Conservation (phyloP, 2,113 vertebrate species). For the Odontophorus gujanensis region DNA sequence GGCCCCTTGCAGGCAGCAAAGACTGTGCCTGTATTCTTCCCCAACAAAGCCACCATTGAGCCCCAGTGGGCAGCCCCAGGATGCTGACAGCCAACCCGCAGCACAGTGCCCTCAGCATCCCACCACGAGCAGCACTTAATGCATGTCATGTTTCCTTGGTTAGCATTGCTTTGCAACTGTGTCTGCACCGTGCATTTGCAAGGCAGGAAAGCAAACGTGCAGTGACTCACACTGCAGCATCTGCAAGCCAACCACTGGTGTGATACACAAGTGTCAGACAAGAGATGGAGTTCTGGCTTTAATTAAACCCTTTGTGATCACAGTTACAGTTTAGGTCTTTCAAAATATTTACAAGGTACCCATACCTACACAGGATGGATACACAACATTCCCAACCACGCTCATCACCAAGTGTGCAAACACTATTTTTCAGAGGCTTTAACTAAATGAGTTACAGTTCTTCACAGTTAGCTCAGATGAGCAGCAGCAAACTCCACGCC, state of each 20-base stretch:
- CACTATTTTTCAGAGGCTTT: neutral
- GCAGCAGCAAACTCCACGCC: rapidly evolving
- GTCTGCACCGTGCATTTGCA: too few relatives aligned
- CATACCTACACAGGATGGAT: neutral
- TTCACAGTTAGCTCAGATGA: neutral
- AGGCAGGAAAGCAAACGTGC: too few relatives aligned
- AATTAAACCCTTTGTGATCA: neutral
- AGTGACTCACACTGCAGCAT: too few relatives aligned
- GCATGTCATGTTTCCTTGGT: neutral
- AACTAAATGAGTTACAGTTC: rapidly evolving
- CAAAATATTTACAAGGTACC: neutral
- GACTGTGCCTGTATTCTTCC: neutral
- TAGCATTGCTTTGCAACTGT: neutral
- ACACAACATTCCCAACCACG: neutral
- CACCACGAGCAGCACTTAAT: neutral
- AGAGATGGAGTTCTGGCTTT: neutral
- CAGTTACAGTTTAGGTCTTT: neutral
- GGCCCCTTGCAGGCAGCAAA: neutral
- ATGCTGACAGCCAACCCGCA: neutral
- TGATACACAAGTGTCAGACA: neutral
- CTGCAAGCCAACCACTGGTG: too few relatives aligned
- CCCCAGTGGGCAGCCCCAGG: neutral
- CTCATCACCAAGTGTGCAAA: rapidly evolving
- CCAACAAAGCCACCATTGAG: neutral
- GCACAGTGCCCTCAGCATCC: too few relatives aligned